A percentile compares a stretch with the other conserved stretches of the same genome.
Evolutionary conservation across 2,888 invertebrate species (phyloP).

Genomic region (Rhimphoctona megacephalus): DNA sequence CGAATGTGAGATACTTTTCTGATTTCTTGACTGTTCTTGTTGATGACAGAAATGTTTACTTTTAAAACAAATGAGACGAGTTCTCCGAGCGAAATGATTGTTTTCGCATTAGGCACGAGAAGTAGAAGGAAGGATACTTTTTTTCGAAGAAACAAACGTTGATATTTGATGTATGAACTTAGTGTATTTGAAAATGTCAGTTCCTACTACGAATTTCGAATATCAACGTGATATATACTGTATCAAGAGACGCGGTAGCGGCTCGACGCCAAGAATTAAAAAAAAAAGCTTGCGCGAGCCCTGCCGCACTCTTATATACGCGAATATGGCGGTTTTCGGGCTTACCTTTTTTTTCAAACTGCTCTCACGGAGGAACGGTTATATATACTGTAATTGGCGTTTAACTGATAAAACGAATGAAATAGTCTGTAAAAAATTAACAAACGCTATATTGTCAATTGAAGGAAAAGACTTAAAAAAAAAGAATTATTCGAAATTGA

Average conservation of each 20-base stretch:
- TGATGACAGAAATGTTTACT: background rate
- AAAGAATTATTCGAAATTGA: background rate
- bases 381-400: background rate
- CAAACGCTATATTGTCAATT: background rate
- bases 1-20: conserved; percentile 24
- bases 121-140: background rate
- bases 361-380: no score
- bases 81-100: background rate
- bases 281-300: no score
- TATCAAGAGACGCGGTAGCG: no score
- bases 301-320: no score
- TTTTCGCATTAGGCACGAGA: background rate
- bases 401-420: background rate
- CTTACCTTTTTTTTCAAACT: no score
- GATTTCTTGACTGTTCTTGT: conserved; percentile 7
- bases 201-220: background rate
- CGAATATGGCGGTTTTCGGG: no score
- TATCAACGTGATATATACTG: background rate
- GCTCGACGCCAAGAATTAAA: no score
- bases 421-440: background rate
- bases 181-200: background rate
- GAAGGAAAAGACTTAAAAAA: background rate
- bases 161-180: background rate
- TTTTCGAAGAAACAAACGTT: background rate
- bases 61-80: background rate